Evolutionary conservation across 2,797 vertebrate species (phyloP), one percentile per base, ranked within the genome.

Genomic region (Apogon hyalosoma): DNA sequence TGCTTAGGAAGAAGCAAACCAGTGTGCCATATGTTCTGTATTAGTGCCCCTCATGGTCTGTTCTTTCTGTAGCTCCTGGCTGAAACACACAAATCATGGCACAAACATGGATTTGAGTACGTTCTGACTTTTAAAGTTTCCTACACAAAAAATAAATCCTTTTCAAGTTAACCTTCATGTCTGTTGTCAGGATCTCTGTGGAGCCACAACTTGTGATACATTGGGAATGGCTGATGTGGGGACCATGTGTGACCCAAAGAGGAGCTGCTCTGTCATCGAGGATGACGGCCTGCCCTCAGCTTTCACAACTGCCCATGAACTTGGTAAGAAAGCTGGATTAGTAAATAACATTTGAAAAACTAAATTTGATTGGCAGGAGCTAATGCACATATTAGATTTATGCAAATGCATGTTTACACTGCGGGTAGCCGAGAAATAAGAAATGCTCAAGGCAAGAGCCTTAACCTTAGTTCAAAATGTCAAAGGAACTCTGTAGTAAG

Each of bases 191-290:
- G 97, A 99, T 84, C 93, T 99, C 42, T 99, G 97, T 0, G 97
- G 98, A 5, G 94, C 97, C 52, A 96, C 96, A 8, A 99, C 98
- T 43, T 99, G 98, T 0, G 98, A 99, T 71, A 99, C 98, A 0
- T 62, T 99, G 87, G 98, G 98, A 1, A 99, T 99, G 97, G 98
- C 98, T 0, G 98, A 99, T 0, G 98, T 99, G 52, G 98, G 98
- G 42, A 99, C 98, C 82, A 97, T 99, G 96, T 99, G 97, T 0
- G 98, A 99, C 75, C 95, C 97, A 16, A 97, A 97, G 85, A 95
- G 97, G 79, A 99, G 98, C 91, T 99, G 98, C 87, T 99, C 98
- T 0, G 97, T 99, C 77, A 99, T 99, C 0, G 98, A 99, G 87
- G 98, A 99, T 0, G 98, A 99, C 0, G 98, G 98, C 5, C 87